These are phyloP conservation scores for Sitodiplosis mosellana DNA, from an alignment of 1,140 invertebrate species.

Conservation along the genomic window DNA sequence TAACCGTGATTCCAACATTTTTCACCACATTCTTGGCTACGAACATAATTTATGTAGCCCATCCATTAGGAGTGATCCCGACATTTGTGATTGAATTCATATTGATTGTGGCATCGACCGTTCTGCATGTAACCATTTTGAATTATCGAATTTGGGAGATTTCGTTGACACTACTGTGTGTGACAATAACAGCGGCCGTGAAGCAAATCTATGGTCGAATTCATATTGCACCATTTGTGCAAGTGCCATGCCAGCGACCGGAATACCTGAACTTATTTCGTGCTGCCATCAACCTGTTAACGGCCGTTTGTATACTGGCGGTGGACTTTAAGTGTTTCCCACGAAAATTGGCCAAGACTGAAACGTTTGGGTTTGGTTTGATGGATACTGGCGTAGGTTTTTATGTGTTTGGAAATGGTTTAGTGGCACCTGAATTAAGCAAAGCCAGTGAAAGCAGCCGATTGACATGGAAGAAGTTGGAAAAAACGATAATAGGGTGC, in stretches of 20 bases:
- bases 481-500: constrained; percentile 21
- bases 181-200: constrained; percentile 10
- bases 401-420: constrained; percentile 72
- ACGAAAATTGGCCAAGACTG: constrained; percentile 66
- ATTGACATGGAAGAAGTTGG: constrained; percentile 8
- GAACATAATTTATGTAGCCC: neutral
- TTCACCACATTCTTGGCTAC: constrained; percentile 1
- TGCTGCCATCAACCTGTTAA: constrained; percentile 50
- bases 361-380: constrained; percentile 66
- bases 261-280: constrained; percentile 34
- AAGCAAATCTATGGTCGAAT: constrained; percentile 15
- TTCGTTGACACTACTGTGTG: constrained; percentile 9
- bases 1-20: constrained; percentile 1
- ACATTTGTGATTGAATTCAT: constrained; percentile 26
- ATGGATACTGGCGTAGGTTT: constrained; percentile 92
- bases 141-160: constrained; percentile 15
- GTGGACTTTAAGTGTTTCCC: constrained; percentile 86
- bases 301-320: constrained; percentile 69
- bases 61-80: neutral
- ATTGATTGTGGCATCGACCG: constrained; percentile 28
- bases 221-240: constrained; percentile 12
- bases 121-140: constrained; percentile 30
- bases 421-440: constrained; percentile 35
- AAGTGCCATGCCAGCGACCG: constrained; percentile 13
- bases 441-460: constrained; percentile 18